phyloP scores from a whole-genome alignment of 2,888 invertebrate species.

The Trachelus iudaicus region DNA sequence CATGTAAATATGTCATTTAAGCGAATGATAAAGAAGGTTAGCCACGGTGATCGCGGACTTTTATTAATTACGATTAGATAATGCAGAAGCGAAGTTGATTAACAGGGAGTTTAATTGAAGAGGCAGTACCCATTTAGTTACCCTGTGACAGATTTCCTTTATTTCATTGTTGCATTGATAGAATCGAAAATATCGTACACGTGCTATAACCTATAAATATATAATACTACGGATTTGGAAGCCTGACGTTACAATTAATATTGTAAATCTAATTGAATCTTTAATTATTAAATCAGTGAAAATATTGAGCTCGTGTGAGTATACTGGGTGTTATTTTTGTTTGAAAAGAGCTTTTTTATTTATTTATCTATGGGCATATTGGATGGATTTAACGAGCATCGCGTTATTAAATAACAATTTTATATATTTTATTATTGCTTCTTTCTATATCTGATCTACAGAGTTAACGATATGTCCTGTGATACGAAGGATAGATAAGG shows the following conservation, averaged over 20 bases:
- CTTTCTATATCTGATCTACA: background rate
- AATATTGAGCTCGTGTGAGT: background rate
- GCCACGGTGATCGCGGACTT: background rate
- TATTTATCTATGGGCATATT: background rate
- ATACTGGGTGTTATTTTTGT: background rate
- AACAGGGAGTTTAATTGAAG: background rate
- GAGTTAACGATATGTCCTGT: background rate
- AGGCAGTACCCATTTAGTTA: background rate
- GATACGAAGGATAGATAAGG: background rate
- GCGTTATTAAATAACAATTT: background rate
- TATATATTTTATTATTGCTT: background rate
- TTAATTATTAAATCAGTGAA: background rate
- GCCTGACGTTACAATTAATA: background rate
- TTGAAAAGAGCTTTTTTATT: background rate
- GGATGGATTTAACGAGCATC: too few species aligned
- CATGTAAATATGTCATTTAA: conserved; percentile 8
- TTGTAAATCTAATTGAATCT: background rate
- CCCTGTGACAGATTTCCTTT: background rate
- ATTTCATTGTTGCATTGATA: background rate
- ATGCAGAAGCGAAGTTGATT: background rate
- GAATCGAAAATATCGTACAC: background rate
- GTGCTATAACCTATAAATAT: background rate
- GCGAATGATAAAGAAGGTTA: background rate
- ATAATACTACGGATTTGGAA: background rate
- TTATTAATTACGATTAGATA: background rate